Evolutionary conservation across 2,888 invertebrate genomes (phyloP), one percentile per base, ranked within the genome.

Genomic region (Deladenus siricidicola): DNA sequence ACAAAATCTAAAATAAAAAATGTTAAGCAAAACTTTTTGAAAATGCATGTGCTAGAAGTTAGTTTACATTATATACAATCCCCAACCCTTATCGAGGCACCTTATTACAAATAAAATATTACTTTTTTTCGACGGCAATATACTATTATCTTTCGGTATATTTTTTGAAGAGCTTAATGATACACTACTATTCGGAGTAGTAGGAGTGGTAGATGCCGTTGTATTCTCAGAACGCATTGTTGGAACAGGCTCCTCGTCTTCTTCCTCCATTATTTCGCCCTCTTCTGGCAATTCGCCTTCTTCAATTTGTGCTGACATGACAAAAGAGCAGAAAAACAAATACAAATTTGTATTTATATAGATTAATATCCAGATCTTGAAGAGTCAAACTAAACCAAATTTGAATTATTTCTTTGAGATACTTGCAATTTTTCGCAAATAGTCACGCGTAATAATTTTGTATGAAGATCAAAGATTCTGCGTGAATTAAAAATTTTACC

Each of bases 281-380:
- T 76, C 76, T 58, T 76, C 76, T 3, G 72, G 72, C 65, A 76
- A 57, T 54, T 76, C 76, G n/a, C 75, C 76, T 48, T 76, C 76
- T 58, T 77, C 76, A 19, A 34, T 34, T 34, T 6, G 39, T 14
- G 39, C 6, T 10, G 39, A 34, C 39, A 34, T 34, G n/a, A n/a
- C n/a, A n/a, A n/a, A n/a, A n/a, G n/a, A n/a, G n/a, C n/a, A n/a
- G n/a, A n/a, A n/a, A n/a, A n/a, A n/a, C n/a, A n/a, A n/a, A n/a
- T n/a, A n/a, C n/a, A n/a, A n/a, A n/a, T n/a, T n/a, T n/a, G n/a
- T n/a, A n/a, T n/a, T n/a, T n/a, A n/a, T n/a, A n/a, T n/a, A n/a
- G n/a, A n/a, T n/a, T n/a, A n/a, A n/a, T n/a, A n/a, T n/a, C n/a
- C n/a, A n/a, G n/a, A n/a, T n/a, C n/a, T n/a, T n/a, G n/a, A n/a